phyloP scores from a whole-genome alignment of 2,888 invertebrate genomes.

The Eristalis pertinax region DNA sequence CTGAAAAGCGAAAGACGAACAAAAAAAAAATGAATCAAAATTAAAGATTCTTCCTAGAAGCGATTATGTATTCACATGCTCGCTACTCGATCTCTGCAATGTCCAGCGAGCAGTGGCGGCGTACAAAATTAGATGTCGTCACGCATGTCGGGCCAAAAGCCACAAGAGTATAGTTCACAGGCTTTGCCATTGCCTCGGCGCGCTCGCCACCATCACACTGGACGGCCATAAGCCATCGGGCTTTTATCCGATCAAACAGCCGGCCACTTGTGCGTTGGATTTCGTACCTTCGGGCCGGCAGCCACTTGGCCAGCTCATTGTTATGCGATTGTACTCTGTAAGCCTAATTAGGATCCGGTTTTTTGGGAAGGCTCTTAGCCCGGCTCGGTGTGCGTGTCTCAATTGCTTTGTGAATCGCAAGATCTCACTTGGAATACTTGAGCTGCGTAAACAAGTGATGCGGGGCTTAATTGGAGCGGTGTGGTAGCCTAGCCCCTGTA shows the following conservation, averaged over 20 bases:
- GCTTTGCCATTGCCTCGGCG: not conserved
- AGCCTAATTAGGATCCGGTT: constrained; percentile 55
- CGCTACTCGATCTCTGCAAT: constrained; percentile 9
- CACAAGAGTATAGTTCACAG: constrained; percentile 21
- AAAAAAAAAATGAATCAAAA: constrained; percentile 2
- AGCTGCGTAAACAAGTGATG: constrained; percentile 9
- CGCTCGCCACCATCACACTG: not conserved
- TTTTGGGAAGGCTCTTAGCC: not conserved
- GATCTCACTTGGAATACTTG: not conserved
- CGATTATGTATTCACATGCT: constrained; percentile 41
- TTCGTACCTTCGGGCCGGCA: constrained; percentile 28
- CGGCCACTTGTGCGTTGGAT: not conserved
- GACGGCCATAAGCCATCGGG: constrained; percentile 6
- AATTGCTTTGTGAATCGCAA: constrained; percentile 20
- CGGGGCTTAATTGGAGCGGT: constrained; percentile 28
- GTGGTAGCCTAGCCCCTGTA: not conserved
- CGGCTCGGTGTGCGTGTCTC: constrained; percentile 7
- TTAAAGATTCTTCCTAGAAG: constrained; percentile 46
- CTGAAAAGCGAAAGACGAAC: not conserved
- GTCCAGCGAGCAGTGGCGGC: constrained; percentile 4
- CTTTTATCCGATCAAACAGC: not conserved
- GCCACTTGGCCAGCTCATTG: constrained; percentile 26
- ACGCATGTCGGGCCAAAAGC: constrained; percentile 41
- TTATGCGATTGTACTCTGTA: constrained; percentile 30
- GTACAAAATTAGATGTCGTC: constrained; percentile 49